These are phyloP conservation scores for Drosophila aldrichi DNA, from an alignment of 2,888 invertebrate genomes.

Conservation along the genomic window DNA sequence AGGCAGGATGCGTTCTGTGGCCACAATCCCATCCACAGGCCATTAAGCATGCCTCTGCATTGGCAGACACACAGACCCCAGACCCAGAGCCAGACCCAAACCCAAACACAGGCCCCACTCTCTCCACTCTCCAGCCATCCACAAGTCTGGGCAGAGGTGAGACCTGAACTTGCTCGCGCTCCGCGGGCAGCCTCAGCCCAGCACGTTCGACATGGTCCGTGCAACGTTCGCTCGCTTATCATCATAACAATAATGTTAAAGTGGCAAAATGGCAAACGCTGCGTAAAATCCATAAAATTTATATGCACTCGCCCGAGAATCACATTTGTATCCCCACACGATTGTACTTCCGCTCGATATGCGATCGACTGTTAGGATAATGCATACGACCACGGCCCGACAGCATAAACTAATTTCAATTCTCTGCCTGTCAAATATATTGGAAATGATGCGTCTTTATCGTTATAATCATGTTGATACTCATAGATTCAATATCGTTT, in stretches of 20 bases:
- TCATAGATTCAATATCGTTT: neutral
- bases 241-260: conserved; percentile 84
- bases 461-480: too few species aligned
- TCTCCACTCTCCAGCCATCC: conserved; percentile 4
- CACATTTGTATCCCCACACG: conserved; percentile 57
- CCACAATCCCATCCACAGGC: conserved; percentile 40
- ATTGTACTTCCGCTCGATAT: conserved; percentile 44
- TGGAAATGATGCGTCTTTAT: neutral
- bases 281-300: conserved; percentile 81
- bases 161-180: conserved; percentile 48
- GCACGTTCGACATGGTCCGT: conserved; percentile 61
- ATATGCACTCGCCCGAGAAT: conserved; percentile 58
- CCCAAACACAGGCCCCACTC: neutral
- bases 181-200: conserved; percentile 53
- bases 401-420: conserved; percentile 40
- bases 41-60: conserved; percentile 53
- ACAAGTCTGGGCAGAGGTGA: conserved; percentile 42
- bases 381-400: neutral
- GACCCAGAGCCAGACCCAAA: conserved; percentile 11
- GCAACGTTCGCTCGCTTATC: conserved; percentile 79
- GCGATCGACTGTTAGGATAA: conserved; percentile 25
- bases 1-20: conserved; percentile 65
- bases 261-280: conserved; percentile 84
- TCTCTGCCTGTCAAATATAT: conserved; percentile 40
- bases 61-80: conserved; percentile 47